Conservation (phyloP, 64 coral and sea anemone species). For the Orbicella faveolata region DNA sequence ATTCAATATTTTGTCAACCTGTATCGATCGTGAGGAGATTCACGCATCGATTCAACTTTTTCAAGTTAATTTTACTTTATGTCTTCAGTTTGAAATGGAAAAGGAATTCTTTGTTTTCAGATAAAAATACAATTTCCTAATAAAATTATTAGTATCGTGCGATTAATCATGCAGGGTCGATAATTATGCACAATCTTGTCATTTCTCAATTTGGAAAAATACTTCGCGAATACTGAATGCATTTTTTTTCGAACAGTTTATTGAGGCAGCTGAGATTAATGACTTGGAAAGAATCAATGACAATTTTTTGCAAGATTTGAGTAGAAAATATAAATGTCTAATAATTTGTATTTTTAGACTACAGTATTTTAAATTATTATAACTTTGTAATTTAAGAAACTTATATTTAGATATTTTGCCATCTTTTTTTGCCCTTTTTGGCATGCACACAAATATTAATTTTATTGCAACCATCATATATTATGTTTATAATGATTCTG, state of each 20-base stretch:
- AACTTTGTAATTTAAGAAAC: no score
- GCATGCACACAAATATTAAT: no score
- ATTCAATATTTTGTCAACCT: not conserved
- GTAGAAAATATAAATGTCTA: no score
- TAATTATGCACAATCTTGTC: not conserved
- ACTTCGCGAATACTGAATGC: not conserved
- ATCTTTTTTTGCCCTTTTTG: no score
- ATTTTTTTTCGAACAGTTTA: not conserved
- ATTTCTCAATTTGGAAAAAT: not conserved
- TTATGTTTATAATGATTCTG: no score
- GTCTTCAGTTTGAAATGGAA: not conserved
- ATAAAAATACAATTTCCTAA: conserved; percentile 14
- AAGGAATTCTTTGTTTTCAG: not conserved
- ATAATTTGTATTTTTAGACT: no score
- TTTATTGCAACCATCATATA: no score
- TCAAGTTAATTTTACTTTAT: not conserved
- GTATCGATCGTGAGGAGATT: not conserved
- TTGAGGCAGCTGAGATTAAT: not conserved
- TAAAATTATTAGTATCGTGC: conserved; percentile 6
- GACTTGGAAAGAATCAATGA: no score
- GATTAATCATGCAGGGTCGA: not conserved
- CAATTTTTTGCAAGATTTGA: no score
- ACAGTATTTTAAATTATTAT: no score
- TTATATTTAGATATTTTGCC: no score
- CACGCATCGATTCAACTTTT: not conserved